These are phyloP conservation scores for Euzophera pinguis DNA, from an alignment of 2,888 invertebrate species.

Conservation along the genomic window DNA sequence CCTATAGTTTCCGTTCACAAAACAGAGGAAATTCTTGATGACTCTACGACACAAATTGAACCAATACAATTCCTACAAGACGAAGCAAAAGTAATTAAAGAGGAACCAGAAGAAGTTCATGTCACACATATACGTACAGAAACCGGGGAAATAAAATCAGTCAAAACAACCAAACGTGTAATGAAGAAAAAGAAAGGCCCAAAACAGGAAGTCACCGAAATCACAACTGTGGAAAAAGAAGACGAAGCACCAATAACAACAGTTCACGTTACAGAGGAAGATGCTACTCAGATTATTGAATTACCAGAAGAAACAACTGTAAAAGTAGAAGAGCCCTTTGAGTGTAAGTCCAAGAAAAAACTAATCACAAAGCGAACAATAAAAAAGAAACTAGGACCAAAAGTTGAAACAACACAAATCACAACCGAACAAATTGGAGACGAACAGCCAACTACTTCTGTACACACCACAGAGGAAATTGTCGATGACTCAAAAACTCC, in stretches of 20 bases:
- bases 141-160: conserved; percentile 41
- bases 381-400: conserved; percentile 34
- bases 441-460: conserved; percentile 25
- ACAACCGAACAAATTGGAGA: conserved; percentile 25
- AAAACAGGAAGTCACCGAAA: conserved; percentile 21
- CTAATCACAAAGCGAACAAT: conserved; percentile 31
- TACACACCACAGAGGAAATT: conserved; percentile 44
- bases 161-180: conserved; percentile 30
- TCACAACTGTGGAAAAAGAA: conserved; percentile 1
- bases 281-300: conserved; percentile 1
- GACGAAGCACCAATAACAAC: conserved; percentile 8
- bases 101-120: conserved; percentile 38
- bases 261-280: background rate
- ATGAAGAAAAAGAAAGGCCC: conserved; percentile 34
- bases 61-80: conserved; percentile 16
- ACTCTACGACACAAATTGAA: conserved; percentile 25
- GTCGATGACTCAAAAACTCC: conserved; percentile 53
- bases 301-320: conserved; percentile 21
- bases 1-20: conserved; percentile 18
- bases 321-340: conserved; percentile 35
- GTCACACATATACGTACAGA: conserved; percentile 50
- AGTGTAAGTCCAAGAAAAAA: conserved; percentile 29
- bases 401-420: conserved; percentile 23
- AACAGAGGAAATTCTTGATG: conserved; percentile 28
- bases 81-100: conserved; percentile 39